These are phyloP conservation scores for Colinus virginianus DNA, from an alignment of 2,113 vertebrate genomes.

Conservation along the genomic window DNA sequence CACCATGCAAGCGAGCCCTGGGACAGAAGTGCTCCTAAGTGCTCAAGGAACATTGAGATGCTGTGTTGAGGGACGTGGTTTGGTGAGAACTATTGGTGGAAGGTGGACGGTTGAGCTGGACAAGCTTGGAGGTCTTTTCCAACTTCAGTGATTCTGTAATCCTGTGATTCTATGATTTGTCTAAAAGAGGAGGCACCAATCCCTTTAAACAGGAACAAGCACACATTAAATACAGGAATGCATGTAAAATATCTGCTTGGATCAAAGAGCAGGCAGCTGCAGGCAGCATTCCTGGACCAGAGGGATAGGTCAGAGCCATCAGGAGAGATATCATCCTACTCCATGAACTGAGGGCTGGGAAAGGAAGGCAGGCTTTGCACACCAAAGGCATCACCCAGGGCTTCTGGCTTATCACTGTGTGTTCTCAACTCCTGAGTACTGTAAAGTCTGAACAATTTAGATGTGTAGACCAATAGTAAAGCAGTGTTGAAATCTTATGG, in stretches of 20 bases:
- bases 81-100: no score
- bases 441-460: background rate
- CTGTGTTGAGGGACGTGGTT: no score
- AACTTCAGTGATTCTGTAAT: no score
- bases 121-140: conserved; percentile 78
- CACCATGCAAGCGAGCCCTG: background rate
- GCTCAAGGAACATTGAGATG: background rate
- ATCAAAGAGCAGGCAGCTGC: background rate
- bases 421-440: background rate
- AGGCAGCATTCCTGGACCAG: background rate
- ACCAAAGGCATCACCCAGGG: background rate
- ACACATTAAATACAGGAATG: background rate
- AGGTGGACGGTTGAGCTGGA: no score
- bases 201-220: background rate
- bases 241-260: background rate
- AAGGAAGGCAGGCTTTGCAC: background rate
- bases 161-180: background rate
- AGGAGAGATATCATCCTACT: background rate
- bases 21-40: background rate
- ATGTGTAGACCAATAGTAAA: background rate
- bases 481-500: background rate
- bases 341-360: background rate
- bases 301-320: background rate
- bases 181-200: background rate
- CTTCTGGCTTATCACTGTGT: background rate